Conservation (phyloP, 2,113 vertebrate genomes). For the Bujurquina vittata region DNA sequence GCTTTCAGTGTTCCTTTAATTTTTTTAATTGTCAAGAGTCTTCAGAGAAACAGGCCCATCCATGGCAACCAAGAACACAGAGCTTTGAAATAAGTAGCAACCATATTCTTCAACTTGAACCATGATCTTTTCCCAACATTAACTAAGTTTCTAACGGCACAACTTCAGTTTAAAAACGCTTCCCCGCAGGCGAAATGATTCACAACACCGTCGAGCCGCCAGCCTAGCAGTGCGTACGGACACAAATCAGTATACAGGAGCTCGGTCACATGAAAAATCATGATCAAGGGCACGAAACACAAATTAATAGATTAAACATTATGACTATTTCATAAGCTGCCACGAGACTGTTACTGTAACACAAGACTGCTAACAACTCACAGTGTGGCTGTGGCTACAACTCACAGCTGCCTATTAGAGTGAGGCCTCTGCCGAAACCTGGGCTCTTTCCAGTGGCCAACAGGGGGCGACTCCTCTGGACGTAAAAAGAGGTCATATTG, state of each 20-base stretch:
- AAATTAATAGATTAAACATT: background rate
- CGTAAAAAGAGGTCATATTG: background rate
- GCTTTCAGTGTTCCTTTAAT: no score
- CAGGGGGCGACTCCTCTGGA: background rate
- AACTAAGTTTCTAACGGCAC: background rate
- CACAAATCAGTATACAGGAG: background rate
- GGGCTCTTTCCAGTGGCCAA: background rate
- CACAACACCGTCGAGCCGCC: background rate
- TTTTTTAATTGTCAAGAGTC: background rate
- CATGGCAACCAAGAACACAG: background rate
- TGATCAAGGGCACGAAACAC: no score
- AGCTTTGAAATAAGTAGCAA: background rate
- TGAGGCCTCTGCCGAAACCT: background rate
- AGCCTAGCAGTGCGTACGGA: background rate
- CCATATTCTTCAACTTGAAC: background rate
- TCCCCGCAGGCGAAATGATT: background rate
- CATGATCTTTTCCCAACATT: background rate
- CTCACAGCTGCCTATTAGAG: background rate
- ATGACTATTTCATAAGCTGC: background rate
- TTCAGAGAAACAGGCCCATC: background rate
- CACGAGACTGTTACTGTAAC: background rate
- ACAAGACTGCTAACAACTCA: no score
- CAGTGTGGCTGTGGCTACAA: background rate
- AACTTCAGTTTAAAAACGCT: background rate
- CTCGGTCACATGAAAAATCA: background rate